Base-by-base conservation (phyloP, 2,888 invertebrate genomes). In the Lymantria dispar region DNA sequence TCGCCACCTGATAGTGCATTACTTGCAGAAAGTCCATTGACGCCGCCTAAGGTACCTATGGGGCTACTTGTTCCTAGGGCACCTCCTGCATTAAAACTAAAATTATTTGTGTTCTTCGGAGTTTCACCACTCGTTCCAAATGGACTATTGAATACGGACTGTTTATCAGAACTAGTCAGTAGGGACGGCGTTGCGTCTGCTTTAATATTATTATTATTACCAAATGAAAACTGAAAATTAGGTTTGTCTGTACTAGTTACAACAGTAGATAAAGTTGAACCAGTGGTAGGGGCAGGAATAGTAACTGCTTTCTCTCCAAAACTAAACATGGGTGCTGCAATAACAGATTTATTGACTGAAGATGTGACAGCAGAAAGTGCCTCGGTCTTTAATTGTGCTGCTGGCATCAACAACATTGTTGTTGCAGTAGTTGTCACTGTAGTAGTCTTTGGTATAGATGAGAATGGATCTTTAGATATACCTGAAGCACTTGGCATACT, bases 211-310 rank as follows among this genome's bases (percentile, higher is more conserved):
- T 50, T 2, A 22, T 63, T 76, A 43, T 48, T 68, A 8, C 78
- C 76, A 51, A 88, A 87, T 9, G 66, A 67, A 45, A 88, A 88
- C 46, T 69, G 78, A 46, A 86, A 85, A 53, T 80, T 80, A 0
- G 80, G 76, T 49, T 80, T 80, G 7, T 80, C 84, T 1, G 62
- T 31, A 38, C 63, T 62, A 9, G 43, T 36, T n/a, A 38, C 43
- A 40, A 8, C 40, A 40, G 40, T 7, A 29, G 49, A 13, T 33
- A 12, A 29, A 11, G 42, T 30, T 22, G 42, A 1, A 29, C 3
- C 9, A 15, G 66, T 54, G 1, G 68, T 22, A n/a, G 54, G 43
- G 10, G 62, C 15, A 7, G 60, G 50, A 30, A 47, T 57, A 36
- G 30, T 56, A 8, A 64, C 54, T 9, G 55, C 46, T 48, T 59